phyloP scores from a whole-genome alignment of 1,140 invertebrate species.

The Asbolus verrucosus region DNA sequence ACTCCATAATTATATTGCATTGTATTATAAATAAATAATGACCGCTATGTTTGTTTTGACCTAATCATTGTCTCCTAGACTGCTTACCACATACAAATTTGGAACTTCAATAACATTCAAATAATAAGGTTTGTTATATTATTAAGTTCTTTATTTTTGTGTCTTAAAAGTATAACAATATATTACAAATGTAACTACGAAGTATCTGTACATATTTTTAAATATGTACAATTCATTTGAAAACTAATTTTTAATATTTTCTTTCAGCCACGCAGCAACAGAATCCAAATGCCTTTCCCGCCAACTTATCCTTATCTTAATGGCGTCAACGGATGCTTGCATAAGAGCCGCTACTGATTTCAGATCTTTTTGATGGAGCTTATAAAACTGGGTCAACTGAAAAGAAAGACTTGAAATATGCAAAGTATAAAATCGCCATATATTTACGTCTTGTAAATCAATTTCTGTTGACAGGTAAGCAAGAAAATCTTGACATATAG shows the following conservation, averaged over 20 bases:
- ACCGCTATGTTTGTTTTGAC: not conserved
- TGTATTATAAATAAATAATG: not conserved
- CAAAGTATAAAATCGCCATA: not conserved
- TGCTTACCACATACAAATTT: not conserved
- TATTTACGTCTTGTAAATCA: conserved; percentile 61
- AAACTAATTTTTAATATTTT: conserved; percentile 43
- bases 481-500: conserved; percentile 61
- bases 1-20: conserved; percentile 12
- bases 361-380: conserved; percentile 57
- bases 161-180: too few relatives aligned
- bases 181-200: conserved; percentile 13
- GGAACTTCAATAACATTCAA: too few relatives aligned
- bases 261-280: conserved; percentile 57
- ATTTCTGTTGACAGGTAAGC: conserved; percentile 58
- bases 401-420: conserved; percentile 31
- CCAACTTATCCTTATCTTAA: conserved; percentile 60
- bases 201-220: not conserved
- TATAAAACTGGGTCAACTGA: conserved; percentile 60
- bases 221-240: too few relatives aligned
- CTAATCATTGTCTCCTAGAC: not conserved
- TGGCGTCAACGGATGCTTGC: conserved; percentile 59
- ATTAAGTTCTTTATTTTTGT: too few relatives aligned
- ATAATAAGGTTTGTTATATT: too few relatives aligned
- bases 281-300: conserved; percentile 56
- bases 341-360: conserved; percentile 55